Evolutionary conservation across 2,797 vertebrate genomes (phyloP).

Genomic region (Synaphobranchus kaupii): DNA sequence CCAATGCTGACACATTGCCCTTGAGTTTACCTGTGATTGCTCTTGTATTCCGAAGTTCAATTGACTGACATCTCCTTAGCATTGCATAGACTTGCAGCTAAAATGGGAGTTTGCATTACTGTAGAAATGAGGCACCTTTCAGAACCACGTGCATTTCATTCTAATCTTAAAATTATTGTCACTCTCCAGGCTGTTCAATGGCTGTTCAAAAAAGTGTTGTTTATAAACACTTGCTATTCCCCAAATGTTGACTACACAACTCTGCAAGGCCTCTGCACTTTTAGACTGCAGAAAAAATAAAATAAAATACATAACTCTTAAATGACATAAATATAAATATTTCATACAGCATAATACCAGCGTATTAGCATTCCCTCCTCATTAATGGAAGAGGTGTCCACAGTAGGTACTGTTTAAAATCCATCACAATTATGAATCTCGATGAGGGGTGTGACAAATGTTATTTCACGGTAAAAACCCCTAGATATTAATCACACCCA

Average conservation of each 20-base stretch:
- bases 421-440: slow-evolving; percentile 2
- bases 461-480: background rate
- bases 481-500: background rate
- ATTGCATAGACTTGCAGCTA: background rate
- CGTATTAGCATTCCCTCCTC: background rate
- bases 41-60: background rate
- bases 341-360: background rate
- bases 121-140: background rate
- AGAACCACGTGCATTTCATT: background rate
- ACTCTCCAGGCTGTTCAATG: background rate
- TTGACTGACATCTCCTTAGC: background rate
- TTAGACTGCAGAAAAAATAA: background rate
- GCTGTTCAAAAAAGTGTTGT: background rate
- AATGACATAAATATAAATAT: background rate
- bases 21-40: background rate
- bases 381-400: background rate
- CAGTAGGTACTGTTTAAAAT: background rate
- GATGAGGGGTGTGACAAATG: background rate
- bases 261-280: background rate
- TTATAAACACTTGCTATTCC: background rate
- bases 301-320: background rate
- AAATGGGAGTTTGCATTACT: background rate
- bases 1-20: background rate
- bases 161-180: background rate
- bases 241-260: background rate